These are phyloP conservation scores for Tyto alba DNA, from an alignment of 2,113 vertebrate species.

Conservation along the genomic window DNA sequence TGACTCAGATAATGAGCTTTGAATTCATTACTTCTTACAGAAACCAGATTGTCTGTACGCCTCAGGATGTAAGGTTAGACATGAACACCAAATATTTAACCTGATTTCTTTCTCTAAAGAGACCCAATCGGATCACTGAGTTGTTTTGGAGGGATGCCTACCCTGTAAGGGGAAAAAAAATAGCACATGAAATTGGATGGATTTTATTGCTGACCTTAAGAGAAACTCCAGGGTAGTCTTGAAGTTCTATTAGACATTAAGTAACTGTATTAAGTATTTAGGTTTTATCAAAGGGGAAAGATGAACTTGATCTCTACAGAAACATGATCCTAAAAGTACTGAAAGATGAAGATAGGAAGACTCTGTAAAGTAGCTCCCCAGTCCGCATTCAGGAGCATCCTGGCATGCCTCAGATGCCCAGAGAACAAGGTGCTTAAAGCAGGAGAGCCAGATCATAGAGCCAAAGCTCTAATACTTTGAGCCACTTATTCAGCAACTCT, in stretches of 20 bases:
- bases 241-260: background rate
- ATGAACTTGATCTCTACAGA: background rate
- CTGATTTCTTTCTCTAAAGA: background rate
- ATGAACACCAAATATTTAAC: background rate
- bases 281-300: fast-evolving
- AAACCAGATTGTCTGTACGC: background rate
- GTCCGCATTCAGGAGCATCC: background rate
- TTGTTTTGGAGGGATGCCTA: background rate
- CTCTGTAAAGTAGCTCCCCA: too few relatives aligned
- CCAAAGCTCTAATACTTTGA: background rate
- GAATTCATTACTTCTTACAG: background rate
- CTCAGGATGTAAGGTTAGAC: background rate
- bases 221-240: background rate
- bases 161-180: background rate
- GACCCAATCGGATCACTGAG: background rate
- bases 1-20: background rate
- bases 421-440: background rate
- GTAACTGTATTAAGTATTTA: background rate
- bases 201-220: background rate
- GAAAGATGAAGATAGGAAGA: background rate
- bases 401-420: background rate
- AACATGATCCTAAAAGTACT: background rate
- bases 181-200: too few relatives aligned
- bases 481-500: background rate
- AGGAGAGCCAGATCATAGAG: background rate